phyloP scores from a whole-genome alignment of 2,113 vertebrate genomes.

The Cavia porcellus region DNA sequence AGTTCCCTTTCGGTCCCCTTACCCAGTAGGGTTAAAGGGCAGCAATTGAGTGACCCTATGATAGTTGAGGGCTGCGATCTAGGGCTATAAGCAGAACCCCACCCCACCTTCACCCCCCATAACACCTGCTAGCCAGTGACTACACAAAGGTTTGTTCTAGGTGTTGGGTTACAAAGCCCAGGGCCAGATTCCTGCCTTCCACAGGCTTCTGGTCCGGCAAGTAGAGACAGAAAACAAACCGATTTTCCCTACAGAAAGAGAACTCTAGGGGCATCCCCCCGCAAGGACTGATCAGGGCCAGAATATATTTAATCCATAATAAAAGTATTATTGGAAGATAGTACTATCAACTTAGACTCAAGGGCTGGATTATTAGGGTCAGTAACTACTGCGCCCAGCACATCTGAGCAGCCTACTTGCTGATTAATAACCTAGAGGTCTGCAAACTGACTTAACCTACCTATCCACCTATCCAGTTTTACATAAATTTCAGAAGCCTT shows the following conservation, averaged over 20 bases:
- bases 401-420: background rate
- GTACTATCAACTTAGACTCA: background rate
- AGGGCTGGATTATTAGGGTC: background rate
- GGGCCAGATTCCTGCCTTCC: background rate
- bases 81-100: background rate
- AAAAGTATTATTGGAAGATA: background rate
- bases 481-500: background rate
- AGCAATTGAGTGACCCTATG: background rate
- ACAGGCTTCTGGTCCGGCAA: background rate
- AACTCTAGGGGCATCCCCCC: background rate
- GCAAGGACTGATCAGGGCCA: background rate
- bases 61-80: background rate
- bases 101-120: too few species aligned
- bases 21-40: background rate
- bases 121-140: background rate
- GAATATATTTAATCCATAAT: background rate
- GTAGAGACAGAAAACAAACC: background rate
- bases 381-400: too few species aligned
- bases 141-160: background rate
- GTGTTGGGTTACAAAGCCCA: background rate
- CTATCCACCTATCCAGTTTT: too few species aligned
- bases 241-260: background rate
- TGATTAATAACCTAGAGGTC: background rate
- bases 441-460: background rate
- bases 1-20: background rate